These are phyloP conservation scores for Fopius arisanus DNA, from an alignment of 1,140 invertebrate genomes.

Conservation along the genomic window DNA sequence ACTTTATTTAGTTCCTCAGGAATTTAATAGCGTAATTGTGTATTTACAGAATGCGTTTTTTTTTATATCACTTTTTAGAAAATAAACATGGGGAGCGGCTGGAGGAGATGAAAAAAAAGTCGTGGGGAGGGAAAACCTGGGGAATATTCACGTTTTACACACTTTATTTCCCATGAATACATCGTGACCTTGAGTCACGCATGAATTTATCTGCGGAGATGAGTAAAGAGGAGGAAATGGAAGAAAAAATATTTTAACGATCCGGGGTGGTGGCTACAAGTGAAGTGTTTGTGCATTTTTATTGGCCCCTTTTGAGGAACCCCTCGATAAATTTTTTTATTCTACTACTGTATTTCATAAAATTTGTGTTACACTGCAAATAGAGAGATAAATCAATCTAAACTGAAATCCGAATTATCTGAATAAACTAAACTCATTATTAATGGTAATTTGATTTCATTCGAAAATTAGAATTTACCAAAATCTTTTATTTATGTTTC, in stretches of 20 bases:
- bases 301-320: neutral
- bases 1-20: neutral
- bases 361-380: no score
- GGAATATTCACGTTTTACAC: neutral
- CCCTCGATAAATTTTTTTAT: no score
- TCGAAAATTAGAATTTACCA: no score
- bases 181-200: slow-evolving; percentile 59
- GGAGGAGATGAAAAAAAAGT: neutral
- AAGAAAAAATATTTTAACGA: slow-evolving; percentile 27
- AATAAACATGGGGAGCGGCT: neutral
- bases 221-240: slow-evolving; percentile 29
- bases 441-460: no score
- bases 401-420: no score
- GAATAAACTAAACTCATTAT: no score
- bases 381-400: no score
- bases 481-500: no score
- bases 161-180: slow-evolving; percentile 9
- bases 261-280: slow-evolving; percentile 21
- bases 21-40: neutral
- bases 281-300: neutral
- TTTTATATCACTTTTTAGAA: neutral
- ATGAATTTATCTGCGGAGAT: slow-evolving; percentile 38
- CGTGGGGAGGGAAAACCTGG: neutral
- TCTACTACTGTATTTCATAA: no score
- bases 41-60: no score